A percentile compares a stretch with the other conserved stretches of the same genome.
Conservation (phyloP, 1,140 invertebrate species). For the Heliconius hermathena region DNA sequence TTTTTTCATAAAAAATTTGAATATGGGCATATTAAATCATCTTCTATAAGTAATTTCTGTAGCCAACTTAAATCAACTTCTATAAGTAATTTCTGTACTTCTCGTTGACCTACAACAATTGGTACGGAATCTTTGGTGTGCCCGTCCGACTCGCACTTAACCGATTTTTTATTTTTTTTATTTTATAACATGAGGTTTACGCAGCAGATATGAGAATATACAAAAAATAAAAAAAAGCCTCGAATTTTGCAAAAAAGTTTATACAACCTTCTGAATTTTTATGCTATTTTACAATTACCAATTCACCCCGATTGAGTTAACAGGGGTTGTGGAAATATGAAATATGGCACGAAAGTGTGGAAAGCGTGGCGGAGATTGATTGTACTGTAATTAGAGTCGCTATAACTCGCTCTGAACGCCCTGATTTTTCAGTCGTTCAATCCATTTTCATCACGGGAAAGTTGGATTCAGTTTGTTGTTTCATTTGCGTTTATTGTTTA, state of each 20-base stretch:
- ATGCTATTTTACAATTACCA: slow-evolving; percentile 7
- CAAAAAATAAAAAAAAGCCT: too few relatives aligned
- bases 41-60: too few relatives aligned
- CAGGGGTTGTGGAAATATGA: background rate
- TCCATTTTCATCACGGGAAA: slow-evolving; percentile 6
- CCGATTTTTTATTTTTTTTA: too few relatives aligned
- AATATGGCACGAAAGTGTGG: background rate
- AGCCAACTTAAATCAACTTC: too few relatives aligned
- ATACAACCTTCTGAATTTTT: background rate
- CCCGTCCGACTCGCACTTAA: too few relatives aligned
- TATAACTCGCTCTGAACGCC: slow-evolving; percentile 3
- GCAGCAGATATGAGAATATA: too few relatives aligned
- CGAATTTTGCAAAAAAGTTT: background rate
- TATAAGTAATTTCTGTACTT: too few relatives aligned
- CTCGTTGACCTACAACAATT: too few relatives aligned
- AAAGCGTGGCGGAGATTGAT: background rate
- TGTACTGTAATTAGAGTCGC: slow-evolving; percentile 8
- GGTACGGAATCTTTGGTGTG: too few relatives aligned
- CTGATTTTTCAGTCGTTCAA: background rate
- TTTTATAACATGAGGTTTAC: too few relatives aligned
- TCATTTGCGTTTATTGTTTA: background rate
- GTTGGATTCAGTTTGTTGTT: background rate
- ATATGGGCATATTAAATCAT: too few relatives aligned
- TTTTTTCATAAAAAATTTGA: too few relatives aligned
- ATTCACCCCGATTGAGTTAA: background rate